Conservation (phyloP, 92 coral and sea anemone genomes). For the Scolanthus callimorphus region DNA sequence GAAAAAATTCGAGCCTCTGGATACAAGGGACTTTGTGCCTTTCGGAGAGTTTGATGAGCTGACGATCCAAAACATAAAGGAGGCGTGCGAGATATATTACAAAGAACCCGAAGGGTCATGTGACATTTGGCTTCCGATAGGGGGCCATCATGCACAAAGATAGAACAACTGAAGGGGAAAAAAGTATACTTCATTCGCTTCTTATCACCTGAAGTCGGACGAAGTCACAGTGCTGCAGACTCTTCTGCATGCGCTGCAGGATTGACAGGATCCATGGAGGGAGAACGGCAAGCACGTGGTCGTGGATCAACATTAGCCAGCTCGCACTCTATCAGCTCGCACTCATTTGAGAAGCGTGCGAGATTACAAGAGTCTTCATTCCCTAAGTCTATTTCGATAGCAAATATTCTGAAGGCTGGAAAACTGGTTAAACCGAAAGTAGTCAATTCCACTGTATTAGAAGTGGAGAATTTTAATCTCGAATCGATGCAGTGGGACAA, state of each 20-base stretch:
- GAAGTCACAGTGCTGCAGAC: not conserved
- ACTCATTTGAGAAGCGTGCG: too few species aligned
- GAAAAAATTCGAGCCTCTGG: constrained; percentile 27
- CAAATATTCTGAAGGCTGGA: not conserved
- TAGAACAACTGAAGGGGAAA: constrained; percentile 27
- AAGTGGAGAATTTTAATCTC: constrained; percentile 48
- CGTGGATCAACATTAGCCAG: constrained; percentile 5
- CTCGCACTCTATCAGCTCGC: too few species aligned
- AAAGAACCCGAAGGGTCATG: constrained; percentile 23
- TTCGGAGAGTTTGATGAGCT: constrained; percentile 15
- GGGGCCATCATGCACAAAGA: constrained; percentile 31
- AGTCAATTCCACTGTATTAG: constrained; percentile 18
- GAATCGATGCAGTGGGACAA: constrained; percentile 30
- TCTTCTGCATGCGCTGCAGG: constrained; percentile 5
- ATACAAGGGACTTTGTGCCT: constrained; percentile 29
- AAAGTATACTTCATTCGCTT: constrained; percentile 25
- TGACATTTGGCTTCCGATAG: constrained; percentile 18
- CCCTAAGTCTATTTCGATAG: not conserved
- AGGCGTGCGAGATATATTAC: constrained; percentile 23
- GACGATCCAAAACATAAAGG: constrained; percentile 16
- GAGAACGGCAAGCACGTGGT: constrained; percentile 13
- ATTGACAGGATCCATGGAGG: too few species aligned
- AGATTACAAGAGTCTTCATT: not conserved
- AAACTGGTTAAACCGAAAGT: constrained; percentile 5
- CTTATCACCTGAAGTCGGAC: constrained; percentile 5